phyloP scores from a whole-genome alignment of 2,888 invertebrate genomes.

The Globia sparganii region DNA sequence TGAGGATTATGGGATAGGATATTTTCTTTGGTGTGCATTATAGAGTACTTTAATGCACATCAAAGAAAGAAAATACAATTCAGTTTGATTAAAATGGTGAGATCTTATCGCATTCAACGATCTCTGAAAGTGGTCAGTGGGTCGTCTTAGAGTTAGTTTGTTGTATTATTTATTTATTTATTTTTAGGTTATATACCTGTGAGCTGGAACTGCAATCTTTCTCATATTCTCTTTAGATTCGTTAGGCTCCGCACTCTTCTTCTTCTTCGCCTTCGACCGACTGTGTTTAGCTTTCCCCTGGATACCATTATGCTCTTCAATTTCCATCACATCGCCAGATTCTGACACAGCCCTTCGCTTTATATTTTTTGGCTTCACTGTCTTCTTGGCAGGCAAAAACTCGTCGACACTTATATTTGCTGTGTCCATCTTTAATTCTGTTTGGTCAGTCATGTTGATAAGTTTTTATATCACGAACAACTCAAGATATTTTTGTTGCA shows the following conservation, averaged over 20 bases:
- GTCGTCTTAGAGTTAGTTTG: too few species aligned
- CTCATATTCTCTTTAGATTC: conserved; percentile 91
- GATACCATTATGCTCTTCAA: conserved; percentile 92
- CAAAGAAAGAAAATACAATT: not conserved
- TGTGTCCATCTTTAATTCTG: conserved; percentile 80
- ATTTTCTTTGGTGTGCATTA: too few species aligned
- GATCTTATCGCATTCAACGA: not conserved
- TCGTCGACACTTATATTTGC: conserved; percentile 89
- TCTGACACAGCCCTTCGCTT: conserved; percentile 88
- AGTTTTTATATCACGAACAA: conserved; percentile 15
- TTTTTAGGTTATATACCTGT: conserved; percentile 90
- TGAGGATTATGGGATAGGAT: not conserved
- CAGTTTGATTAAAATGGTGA: not conserved
- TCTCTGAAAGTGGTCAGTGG: too few species aligned
- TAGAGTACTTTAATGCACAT: not conserved
- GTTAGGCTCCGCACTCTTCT: conserved; percentile 83
- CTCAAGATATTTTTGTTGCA: conserved; percentile 40
- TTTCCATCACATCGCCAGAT: conserved; percentile 91
- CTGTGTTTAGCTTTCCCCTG: conserved; percentile 82
- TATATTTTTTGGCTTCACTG: conserved; percentile 86
- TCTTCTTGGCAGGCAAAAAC: conserved; percentile 88
- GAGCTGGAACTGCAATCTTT: conserved; percentile 97
- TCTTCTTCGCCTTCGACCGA: conserved; percentile 85
- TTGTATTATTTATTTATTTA: conserved; percentile 13
- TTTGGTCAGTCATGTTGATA: conserved; percentile 46